Percentiles rank a stretch among this genome's conserved stretches.
phyloP scores from a whole-genome alignment of 2,797 vertebrate species.

The Rousettus madagascariensis region DNA sequence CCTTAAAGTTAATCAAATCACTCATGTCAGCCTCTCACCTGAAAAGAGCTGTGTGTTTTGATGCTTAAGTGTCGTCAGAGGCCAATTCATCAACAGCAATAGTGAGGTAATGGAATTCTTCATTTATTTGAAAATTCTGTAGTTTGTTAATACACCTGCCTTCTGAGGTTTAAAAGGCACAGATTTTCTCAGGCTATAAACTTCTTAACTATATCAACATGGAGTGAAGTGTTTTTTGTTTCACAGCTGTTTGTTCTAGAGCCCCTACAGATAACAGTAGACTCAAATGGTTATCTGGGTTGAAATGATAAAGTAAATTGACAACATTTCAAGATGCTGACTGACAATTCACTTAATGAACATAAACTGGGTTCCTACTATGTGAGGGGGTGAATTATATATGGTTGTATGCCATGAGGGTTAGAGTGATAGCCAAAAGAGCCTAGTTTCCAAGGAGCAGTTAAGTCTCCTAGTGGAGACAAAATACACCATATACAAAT shows the following conservation, averaged over 20 bases:
- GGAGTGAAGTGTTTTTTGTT: constrained; percentile 63
- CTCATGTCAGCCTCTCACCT: constrained; percentile 68
- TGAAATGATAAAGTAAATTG: constrained; percentile 22
- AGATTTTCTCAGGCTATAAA: constrained; percentile 81
- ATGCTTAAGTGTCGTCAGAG: constrained; percentile 81
- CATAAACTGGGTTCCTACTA: background rate
- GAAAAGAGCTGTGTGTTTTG: constrained; percentile 80
- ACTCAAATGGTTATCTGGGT: constrained; percentile 4
- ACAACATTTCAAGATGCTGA: constrained; percentile 40
- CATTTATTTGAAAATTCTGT: constrained; percentile 84
- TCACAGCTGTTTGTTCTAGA: constrained; percentile 55
- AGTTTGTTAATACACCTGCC: constrained; percentile 84
- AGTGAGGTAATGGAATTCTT: constrained; percentile 87
- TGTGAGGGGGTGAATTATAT: background rate
- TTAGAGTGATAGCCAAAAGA: constrained; percentile 4
- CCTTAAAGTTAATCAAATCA: constrained; percentile 72
- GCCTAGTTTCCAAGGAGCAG: background rate
- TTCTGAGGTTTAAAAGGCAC: constrained; percentile 80
- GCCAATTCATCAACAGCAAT: constrained; percentile 81
- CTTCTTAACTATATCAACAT: constrained; percentile 75
- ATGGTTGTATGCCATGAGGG: background rate
- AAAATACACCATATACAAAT: background rate
- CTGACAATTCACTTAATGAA: background rate
- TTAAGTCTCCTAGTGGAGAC: background rate
- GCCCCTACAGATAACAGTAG: constrained; percentile 56